phyloP scores from a whole-genome alignment of 2,113 vertebrate genomes.

The Pygoscelis adeliae region DNA sequence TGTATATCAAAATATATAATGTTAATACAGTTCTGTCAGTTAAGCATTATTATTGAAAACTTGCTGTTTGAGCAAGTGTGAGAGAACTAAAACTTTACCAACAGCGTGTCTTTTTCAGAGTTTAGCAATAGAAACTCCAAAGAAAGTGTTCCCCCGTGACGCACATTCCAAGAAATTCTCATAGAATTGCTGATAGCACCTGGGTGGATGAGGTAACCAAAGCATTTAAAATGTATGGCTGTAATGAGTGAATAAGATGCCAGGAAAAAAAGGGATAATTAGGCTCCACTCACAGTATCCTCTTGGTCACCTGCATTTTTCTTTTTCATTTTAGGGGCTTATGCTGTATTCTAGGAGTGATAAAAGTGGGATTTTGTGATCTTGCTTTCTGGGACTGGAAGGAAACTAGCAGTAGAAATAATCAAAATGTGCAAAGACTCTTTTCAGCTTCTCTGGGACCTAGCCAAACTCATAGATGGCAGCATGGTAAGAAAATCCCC shows the following conservation, averaged over 20 bases:
- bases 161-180: background rate
- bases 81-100: background rate
- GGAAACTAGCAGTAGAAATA: background rate
- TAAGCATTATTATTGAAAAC: background rate
- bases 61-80: background rate
- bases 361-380: conserved; percentile 13
- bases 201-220: background rate
- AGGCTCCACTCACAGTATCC: background rate
- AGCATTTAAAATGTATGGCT: background rate
- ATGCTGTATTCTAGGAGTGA: background rate
- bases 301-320: background rate
- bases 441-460: background rate
- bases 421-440: background rate
- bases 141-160: background rate
- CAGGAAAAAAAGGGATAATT: background rate
- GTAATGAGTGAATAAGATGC: background rate
- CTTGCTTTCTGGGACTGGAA: background rate
- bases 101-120: background rate
- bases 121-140: background rate
- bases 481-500: background rate
- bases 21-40: background rate
- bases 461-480: background rate
- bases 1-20: background rate
- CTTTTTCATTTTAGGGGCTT: conserved; percentile 4
- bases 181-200: background rate